Base-by-base conservation (phyloP, 2,113 vertebrate genomes). In the Noturus placidus region DNA sequence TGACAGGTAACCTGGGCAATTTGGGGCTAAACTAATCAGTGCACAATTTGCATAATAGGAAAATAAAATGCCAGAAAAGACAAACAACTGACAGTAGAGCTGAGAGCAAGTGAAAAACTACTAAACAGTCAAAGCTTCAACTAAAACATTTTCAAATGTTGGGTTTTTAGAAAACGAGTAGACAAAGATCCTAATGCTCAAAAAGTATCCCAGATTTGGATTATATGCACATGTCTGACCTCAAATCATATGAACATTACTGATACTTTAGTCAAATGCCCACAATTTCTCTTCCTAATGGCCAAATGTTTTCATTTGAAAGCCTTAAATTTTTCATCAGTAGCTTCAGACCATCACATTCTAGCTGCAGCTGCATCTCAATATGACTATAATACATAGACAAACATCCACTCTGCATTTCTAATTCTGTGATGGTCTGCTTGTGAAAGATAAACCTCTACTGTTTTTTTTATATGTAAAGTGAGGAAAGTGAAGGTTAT, bases 351-450 rank as follows among this genome's bases (percentile, higher is more conserved):
- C 92, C 92, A 92, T 92, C 92, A 91, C 89, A 90, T 81, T 78
- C 86, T 59, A 57, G 56, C 84, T 81, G 22, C 35, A 30, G n/a
- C 70, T 46, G 69, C 61, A 81, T 84, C 85, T 74, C 67, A 82
- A 35, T 82, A 84, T 88, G 82, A 76, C 79, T 69, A 35, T 76
- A 85, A 69, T 87, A 57, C 76, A 56, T 84, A 63, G 38, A 69
- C 69, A 82, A 70, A 80, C 63, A 46, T 61, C 59, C 77, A 65
- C 13, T 84, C 83, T 86, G 83, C 70, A 69, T 22, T 72, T 74
- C 61, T 42, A 22, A 61, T 67, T 56, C 2, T 90, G 86, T 94
- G 94, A 95, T 95, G 94, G 94, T 95, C 94, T 90, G 93, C 89
- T 94, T 88, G 78, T 83, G 91, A 92, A 86, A 89, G 88, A 92